These are phyloP conservation scores for Phortica okadai DNA, from an alignment of 2,888 invertebrate genomes.

Conservation along the genomic window DNA sequence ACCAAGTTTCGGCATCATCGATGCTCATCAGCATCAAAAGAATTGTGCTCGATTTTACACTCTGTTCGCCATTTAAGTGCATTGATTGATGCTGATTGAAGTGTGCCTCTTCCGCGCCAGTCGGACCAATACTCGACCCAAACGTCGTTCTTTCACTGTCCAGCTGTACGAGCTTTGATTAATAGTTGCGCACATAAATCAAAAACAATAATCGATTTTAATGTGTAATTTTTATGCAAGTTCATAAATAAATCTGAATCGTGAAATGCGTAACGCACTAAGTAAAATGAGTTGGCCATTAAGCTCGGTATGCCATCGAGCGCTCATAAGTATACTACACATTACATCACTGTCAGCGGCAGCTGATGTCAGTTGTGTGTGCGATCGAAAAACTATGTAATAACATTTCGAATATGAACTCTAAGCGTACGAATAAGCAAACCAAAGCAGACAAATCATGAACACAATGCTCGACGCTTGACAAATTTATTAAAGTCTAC, in stretches of 20 bases:
- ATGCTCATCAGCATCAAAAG: not conserved
- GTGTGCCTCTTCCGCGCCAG: conserved; percentile 15
- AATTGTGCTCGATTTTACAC: conserved; percentile 48
- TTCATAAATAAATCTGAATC: conserved; percentile 64
- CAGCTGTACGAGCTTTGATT: not conserved
- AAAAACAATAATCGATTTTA: conserved; percentile 20
- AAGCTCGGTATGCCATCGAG: not conserved
- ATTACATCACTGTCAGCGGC: conserved; percentile 51
- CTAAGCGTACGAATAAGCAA: not conserved
- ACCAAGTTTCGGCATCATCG: not conserved
- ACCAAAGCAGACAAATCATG: not conserved
- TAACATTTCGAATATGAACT: not conserved
- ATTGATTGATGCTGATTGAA: conserved; percentile 60
- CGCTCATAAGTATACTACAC: conserved; percentile 1
- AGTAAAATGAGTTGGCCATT: conserved; percentile 1
- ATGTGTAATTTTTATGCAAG: conserved; percentile 36
- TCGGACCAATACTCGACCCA: not conserved
- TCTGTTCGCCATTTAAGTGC: conserved; percentile 7
- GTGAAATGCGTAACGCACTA: not conserved
- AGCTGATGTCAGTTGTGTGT: conserved; percentile 36
- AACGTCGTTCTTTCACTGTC: not conserved
- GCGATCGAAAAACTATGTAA: not conserved
- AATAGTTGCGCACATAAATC: conserved; percentile 22
- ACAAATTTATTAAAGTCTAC: conserved; percentile 25
- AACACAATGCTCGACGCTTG: not conserved